Conservation (phyloP, 2,888 invertebrate genomes). For the Agonopterix heracliana region DNA sequence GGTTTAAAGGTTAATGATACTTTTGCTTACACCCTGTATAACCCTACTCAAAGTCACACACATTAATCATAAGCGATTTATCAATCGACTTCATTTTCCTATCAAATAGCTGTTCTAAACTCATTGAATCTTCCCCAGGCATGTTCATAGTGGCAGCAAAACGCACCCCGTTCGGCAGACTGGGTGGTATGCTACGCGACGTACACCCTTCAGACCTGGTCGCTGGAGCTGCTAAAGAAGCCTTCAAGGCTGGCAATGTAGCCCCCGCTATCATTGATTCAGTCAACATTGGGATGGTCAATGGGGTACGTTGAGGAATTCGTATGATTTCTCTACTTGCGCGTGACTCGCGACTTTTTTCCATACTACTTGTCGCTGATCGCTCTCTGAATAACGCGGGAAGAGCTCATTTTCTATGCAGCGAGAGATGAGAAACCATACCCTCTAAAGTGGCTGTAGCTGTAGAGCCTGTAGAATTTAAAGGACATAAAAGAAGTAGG, state of each 20-base stretch:
- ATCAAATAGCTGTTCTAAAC: not conserved
- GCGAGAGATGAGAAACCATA: no score
- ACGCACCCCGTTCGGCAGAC: slow-evolving; percentile 96
- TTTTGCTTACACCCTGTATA: no score
- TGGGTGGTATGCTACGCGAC: slow-evolving; percentile 87
- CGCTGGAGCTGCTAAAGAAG: slow-evolving; percentile 86
- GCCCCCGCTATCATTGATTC: slow-evolving; percentile 91
- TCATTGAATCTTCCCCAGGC: slow-evolving; percentile 67
- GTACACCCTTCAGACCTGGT: slow-evolving; percentile 84
- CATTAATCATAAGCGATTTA: no score
- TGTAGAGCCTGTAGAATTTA: no score
- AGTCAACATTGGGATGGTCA: slow-evolving; percentile 92
- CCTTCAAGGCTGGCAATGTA: slow-evolving; percentile 83
- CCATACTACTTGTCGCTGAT: no score
- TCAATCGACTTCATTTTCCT: no score
- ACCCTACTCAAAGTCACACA: no score
- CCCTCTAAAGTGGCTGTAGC: no score
- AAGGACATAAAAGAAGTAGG: no score
- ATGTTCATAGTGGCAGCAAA: slow-evolving; percentile 96
- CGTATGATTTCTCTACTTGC: not conserved
- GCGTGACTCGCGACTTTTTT: not conserved
- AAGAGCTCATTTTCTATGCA: no score
- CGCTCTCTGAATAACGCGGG: no score
- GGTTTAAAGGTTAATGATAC: no score
- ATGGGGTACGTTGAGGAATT: slow-evolving; percentile 66